Evolutionary conservation across 2,888 invertebrate species (phyloP).

Genomic region (Dysmachus trigonus): DNA sequence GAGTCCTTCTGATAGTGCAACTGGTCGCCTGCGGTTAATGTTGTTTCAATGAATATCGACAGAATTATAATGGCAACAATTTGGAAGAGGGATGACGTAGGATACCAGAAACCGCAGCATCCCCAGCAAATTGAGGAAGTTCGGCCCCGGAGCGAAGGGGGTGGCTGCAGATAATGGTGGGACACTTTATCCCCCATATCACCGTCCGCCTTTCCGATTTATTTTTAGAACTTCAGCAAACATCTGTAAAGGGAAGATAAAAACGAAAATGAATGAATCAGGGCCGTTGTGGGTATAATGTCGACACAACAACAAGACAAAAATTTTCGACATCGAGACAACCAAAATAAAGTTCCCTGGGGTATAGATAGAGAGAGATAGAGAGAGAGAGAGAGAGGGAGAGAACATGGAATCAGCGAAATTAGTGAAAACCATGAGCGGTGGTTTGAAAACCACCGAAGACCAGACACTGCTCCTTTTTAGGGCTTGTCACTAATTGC

Average conservation of each 20-base stretch:
- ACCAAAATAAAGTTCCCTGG: not conserved
- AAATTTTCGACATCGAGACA: not conserved
- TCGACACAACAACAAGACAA: conserved; percentile 1
- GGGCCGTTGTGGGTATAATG: not conserved
- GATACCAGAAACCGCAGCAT: conserved; percentile 41
- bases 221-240: conserved; percentile 53
- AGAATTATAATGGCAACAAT: conserved; percentile 41
- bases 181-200: conserved; percentile 53
- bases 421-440: not conserved
- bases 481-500: not conserved
- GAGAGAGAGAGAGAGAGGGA: not conserved
- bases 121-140: conserved; percentile 41
- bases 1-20: conserved; percentile 24
- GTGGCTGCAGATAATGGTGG: conserved; percentile 50
- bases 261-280: conserved; percentile 23
- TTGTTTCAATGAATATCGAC: conserved; percentile 46
- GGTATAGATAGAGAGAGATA: not conserved
- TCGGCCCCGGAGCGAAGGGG: conserved; percentile 41
- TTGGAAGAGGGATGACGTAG: conserved; percentile 45
- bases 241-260: conserved; percentile 50
- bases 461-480: not conserved
- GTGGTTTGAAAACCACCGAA: not conserved
- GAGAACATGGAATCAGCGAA: not conserved
- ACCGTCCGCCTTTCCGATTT: conserved; percentile 52
- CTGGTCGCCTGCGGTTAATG: conserved; percentile 40